Evolutionary conservation across 1,140 invertebrate species (phyloP), one percentile per base, ranked within the genome.

Genomic region (Drosophila sproati): DNA sequence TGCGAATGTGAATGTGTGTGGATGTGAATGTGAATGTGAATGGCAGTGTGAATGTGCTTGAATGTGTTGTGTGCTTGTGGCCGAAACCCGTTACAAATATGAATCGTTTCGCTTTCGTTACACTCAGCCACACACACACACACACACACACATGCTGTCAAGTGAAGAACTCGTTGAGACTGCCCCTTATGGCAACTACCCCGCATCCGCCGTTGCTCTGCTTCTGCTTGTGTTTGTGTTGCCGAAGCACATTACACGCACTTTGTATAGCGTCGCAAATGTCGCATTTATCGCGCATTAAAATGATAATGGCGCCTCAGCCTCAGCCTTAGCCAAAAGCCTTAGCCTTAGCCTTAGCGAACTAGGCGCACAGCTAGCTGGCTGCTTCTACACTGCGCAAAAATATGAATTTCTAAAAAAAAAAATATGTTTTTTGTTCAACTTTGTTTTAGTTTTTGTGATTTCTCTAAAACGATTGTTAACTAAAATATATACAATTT

Each of bases 241-340:
- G 63, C 35, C 66, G 3, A 69, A 89, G 80, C 83, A 83, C 85
- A 88, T 89, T 87, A 88, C 81, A 88, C 85, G 85, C 83, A 88
- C 83, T 88, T 89, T 89, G 80, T 89, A 69, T 88, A 77, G 75
- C 85, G 73, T 80, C 81, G 76, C 81, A 82, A 86, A 91, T 90
- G 85, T 91, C 87, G 82, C 81, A 90, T 90, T 91, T 90, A 90
- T 87, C 82, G 82, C 67, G 85, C 90, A 91, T 91, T 91, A 91
- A 91, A 91, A 91, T 91, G 89, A 90, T 91, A 91, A 91, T 91
- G 73, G 48, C 43, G 50, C 72, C 63, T 39, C 20, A 31, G 56
- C 45, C 39, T n/a, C 10, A 43, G 39, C 39, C 39, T 4, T 43
- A n/a, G 39, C 20, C 1, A 20, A 20, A 20, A 20, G 20, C 39